phyloP scores from a whole-genome alignment of 2,797 vertebrate genomes.

The Ciconia nigra region DNA sequence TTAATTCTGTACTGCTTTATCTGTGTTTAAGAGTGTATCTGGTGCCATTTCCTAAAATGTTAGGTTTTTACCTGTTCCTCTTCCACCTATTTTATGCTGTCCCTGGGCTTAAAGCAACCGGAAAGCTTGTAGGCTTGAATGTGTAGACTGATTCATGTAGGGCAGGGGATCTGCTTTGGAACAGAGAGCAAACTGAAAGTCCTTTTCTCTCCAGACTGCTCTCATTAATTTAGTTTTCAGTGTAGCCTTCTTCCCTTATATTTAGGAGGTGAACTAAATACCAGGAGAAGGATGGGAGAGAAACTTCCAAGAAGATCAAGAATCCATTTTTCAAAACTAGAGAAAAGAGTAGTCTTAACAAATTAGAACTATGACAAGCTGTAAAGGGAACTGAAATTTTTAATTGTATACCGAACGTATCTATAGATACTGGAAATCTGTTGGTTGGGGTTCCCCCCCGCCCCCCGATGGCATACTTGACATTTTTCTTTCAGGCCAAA shows the following conservation, averaged over 20 bases:
- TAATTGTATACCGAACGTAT: neutral
- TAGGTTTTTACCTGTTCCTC: neutral
- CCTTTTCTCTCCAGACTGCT: neutral
- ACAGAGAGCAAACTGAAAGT: neutral
- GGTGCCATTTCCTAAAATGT: rapidly evolving
- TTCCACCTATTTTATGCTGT: neutral
- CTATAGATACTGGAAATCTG: neutral
- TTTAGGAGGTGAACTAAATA: neutral
- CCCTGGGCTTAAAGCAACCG: neutral
- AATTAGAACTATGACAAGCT: neutral
- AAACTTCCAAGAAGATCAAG: neutral
- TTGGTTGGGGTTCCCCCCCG: neutral
- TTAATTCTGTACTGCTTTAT: neutral
- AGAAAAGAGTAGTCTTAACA: neutral
- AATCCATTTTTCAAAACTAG: neutral
- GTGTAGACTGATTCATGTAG: neutral
- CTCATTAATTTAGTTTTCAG: neutral
- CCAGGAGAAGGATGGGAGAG: neutral
- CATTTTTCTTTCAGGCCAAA: neutral
- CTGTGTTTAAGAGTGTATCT: neutral
- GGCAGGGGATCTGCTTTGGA: neutral
- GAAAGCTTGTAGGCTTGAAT: neutral
- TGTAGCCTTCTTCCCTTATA: neutral
- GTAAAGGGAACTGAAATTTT: neutral
- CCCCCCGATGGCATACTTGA: neutral